A percentile compares a stretch with the other conserved stretches of the same genome.
phyloP scores from a whole-genome alignment of 1,140 invertebrate genomes.

The Ditylenchus dipsaci region DNA sequence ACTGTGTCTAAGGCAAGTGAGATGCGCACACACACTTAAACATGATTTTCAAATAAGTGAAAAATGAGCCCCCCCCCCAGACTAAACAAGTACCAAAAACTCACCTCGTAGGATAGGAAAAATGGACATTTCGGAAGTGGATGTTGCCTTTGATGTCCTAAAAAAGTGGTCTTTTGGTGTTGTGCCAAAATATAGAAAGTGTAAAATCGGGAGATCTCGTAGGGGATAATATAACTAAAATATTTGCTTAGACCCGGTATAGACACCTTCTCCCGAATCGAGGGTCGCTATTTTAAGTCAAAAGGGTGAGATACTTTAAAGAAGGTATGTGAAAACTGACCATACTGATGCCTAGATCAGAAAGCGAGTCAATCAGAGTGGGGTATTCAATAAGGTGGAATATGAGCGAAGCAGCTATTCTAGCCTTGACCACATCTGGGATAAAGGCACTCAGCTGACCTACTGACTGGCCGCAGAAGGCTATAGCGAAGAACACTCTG shows the following conservation, averaged over 20 bases:
- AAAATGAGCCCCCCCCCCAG: too few relatives aligned
- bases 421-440: constrained; percentile 61
- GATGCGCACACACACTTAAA: too few relatives aligned
- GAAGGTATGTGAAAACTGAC: constrained; percentile 25
- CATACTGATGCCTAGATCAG: constrained; percentile 39
- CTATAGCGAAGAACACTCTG: constrained; percentile 59
- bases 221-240: too few relatives aligned
- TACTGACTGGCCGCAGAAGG: constrained; percentile 57
- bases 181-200: background rate
- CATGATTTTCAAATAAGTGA: too few relatives aligned
- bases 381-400: constrained; percentile 60
- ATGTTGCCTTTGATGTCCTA: constrained; percentile 58
- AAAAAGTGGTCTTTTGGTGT: constrained; percentile 6
- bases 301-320: background rate
- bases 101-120: constrained; percentile 62
- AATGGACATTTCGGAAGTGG: constrained; percentile 59
- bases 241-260: too few relatives aligned
- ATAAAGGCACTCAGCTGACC: constrained; percentile 60
- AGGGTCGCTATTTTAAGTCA: constrained; percentile 8
- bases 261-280: too few relatives aligned
- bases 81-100: too few relatives aligned
- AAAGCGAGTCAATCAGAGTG: constrained; percentile 60
- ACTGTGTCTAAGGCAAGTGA: too few relatives aligned
- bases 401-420: constrained; percentile 59
- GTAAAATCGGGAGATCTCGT: too few relatives aligned